Conservation (phyloP, 2,797 vertebrate species). For the Chaunax sp. region DNA sequence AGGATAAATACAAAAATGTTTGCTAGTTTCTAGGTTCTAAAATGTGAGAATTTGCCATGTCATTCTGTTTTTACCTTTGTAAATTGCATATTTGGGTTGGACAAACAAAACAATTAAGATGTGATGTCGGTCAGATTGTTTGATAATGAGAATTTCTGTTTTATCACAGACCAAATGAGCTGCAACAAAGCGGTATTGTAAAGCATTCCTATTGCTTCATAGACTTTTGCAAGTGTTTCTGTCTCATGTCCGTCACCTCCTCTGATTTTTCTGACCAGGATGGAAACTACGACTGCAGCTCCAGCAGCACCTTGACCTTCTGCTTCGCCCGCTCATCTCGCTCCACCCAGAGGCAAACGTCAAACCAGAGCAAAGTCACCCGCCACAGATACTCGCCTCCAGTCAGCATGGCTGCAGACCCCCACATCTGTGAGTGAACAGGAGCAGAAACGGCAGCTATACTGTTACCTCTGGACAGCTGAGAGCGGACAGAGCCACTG, state of each 20-base stretch:
- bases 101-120: no score
- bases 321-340: slow-evolving; percentile 92
- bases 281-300: slow-evolving; percentile 89
- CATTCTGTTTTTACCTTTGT: not conserved
- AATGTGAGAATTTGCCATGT: not conserved
- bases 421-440: slow-evolving; percentile 75
- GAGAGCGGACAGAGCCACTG: slow-evolving; percentile 5
- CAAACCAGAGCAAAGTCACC: slow-evolving; percentile 87
- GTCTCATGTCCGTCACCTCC: slow-evolving; percentile 2
- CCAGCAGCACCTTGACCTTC: slow-evolving; percentile 90
- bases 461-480: slow-evolving; percentile 41
- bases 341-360: slow-evolving; percentile 82
- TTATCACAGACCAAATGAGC: no score
- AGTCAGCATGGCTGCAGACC: slow-evolving; percentile 77
- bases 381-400: slow-evolving; percentile 76
- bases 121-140: no score
- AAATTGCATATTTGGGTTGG: not conserved
- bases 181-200: no score
- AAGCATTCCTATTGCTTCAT: no score
- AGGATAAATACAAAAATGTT: not conserved
- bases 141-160: no score
- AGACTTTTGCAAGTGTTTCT: no score
- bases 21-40: not conserved
- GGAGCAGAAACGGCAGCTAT: slow-evolving; percentile 18
- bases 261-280: slow-evolving; percentile 81